Evolutionary conservation across 2,113 vertebrate genomes (phyloP).

Genomic region (Microcebus tavaratra): DNA sequence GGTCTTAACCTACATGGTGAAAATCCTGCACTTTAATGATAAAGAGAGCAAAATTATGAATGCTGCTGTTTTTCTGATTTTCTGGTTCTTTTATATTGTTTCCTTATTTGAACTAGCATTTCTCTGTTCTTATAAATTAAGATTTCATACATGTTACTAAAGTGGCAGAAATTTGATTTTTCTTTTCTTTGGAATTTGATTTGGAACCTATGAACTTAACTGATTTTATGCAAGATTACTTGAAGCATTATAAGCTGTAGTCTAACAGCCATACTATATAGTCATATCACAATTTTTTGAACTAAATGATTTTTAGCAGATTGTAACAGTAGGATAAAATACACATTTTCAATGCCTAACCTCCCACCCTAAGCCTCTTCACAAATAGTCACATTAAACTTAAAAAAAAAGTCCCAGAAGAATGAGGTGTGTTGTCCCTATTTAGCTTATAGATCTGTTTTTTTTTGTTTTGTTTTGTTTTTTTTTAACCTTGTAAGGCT

Average conservation of each 20-base stretch:
- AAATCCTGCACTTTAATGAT: neutral
- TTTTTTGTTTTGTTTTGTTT: neutral
- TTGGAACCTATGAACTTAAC: neutral
- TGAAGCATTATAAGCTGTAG: neutral
- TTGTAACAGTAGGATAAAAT: neutral
- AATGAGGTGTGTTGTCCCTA: neutral
- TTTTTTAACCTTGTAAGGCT: neutral
- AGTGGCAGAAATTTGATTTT: neutral
- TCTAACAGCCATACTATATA: neutral
- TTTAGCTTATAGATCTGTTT: neutral
- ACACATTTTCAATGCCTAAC: neutral
- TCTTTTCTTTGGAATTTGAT: neutral
- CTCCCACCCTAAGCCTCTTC: neutral
- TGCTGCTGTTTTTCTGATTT: neutral
- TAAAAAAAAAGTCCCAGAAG: neutral
- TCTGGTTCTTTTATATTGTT: neutral
- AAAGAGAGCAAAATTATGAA: neutral
- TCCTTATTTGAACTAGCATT: neutral
- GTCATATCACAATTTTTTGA: neutral
- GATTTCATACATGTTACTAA: neutral
- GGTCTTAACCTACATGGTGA: neutral
- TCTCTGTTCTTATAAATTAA: neutral
- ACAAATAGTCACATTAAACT: neutral
- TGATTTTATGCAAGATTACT: neutral
- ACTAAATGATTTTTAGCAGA: slow-evolving; percentile 14